Conservation (phyloP, 1,140 invertebrate species). For the Drosophila sproati region DNA sequence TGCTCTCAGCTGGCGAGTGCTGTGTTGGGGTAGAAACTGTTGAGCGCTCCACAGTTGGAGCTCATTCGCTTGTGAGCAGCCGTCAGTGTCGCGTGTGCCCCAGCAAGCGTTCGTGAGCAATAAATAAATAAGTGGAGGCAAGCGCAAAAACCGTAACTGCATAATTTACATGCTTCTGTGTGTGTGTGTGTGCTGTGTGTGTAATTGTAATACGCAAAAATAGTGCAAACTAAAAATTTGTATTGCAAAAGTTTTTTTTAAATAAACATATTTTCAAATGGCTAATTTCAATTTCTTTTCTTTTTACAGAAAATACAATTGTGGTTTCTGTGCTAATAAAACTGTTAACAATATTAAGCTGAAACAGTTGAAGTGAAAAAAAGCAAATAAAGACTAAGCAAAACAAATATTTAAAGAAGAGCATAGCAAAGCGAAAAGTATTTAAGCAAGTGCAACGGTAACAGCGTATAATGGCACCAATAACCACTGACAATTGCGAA, state of each 20-base stretch:
- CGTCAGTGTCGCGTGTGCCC: conserved; percentile 80
- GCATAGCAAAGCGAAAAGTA: conserved; percentile 58
- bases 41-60: conserved; percentile 24
- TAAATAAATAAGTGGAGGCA: conserved; percentile 41
- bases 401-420: conserved; percentile 37
- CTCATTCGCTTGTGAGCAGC: conserved; percentile 80
- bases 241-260: conserved; percentile 34
- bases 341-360: conserved; percentile 31
- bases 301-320: conserved; percentile 53
- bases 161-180: conserved; percentile 10
- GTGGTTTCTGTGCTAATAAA: conserved; percentile 55
- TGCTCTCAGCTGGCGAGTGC: conserved; percentile 4
- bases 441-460: conserved; percentile 77
- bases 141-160: conserved; percentile 40
- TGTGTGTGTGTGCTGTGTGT: conserved; percentile 9
- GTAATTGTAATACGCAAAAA: conserved; percentile 36
- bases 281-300: conserved; percentile 23
- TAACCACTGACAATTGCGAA: conserved; percentile 84
- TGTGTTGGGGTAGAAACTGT: conserved; percentile 36
- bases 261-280: conserved; percentile 38
- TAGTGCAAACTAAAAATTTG: conserved; percentile 47
- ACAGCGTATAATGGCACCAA: conserved; percentile 84
- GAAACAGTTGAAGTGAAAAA: conserved; percentile 31
- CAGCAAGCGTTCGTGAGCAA: conserved; percentile 45
- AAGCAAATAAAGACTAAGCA: conserved; percentile 21